phyloP scores from a whole-genome alignment of 2,113 vertebrate genomes.

The Pituophis catenifer region DNA sequence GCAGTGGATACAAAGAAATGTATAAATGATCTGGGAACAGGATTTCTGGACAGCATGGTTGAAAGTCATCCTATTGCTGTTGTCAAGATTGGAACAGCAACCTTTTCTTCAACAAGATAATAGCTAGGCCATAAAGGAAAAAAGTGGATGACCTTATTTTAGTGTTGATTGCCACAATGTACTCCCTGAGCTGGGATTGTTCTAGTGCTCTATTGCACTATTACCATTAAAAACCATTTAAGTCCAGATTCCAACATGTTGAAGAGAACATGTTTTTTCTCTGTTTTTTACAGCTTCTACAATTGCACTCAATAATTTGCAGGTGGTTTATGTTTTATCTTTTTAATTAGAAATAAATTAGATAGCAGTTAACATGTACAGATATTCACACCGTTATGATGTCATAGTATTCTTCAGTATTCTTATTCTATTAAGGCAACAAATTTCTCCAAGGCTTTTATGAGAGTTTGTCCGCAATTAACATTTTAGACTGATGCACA shows the following conservation, averaged over 20 bases:
- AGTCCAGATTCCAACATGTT: not conserved
- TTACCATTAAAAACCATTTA: not conserved
- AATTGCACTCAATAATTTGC: not conserved
- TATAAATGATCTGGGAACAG: not conserved
- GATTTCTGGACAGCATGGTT: not conserved
- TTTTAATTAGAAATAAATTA: not conserved
- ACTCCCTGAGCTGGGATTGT: not conserved
- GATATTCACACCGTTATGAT: not conserved
- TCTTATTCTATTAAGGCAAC: not conserved
- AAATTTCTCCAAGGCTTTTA: not conserved
- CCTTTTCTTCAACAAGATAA: not conserved
- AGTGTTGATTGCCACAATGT: not conserved
- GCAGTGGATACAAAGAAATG: not conserved
- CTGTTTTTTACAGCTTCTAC: not conserved
- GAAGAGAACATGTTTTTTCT: not conserved
- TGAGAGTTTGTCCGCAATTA: not conserved
- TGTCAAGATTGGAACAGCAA: not conserved
- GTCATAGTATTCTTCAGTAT: not conserved
- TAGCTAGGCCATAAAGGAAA: not conserved
- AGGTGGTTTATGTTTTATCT: not conserved
- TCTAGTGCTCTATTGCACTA: not conserved
- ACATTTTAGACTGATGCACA: not conserved
- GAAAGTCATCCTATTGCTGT: not conserved
- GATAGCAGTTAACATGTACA: not conserved
- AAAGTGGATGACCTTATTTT: not conserved